phyloP scores from a whole-genome alignment of 2,113 vertebrate species.

The Ardeotis arabs region DNA sequence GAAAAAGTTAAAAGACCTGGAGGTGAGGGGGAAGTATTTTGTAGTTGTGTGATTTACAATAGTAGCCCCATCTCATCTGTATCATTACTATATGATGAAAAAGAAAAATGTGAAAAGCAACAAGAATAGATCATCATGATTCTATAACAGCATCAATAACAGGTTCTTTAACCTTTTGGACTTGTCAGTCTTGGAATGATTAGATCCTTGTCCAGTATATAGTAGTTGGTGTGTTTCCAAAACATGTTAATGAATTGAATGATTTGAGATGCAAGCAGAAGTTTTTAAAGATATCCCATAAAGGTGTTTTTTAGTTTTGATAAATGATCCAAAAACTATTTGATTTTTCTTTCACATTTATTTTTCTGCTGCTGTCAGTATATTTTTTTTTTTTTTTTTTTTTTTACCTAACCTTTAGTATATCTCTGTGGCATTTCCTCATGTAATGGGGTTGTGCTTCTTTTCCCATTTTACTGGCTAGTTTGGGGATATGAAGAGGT shows the following conservation, averaged over 20 bases:
- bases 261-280: background rate
- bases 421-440: background rate
- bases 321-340: background rate
- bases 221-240: background rate
- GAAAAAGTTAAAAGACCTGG: background rate
- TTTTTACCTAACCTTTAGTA: background rate
- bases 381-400: background rate
- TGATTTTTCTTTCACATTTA: background rate
- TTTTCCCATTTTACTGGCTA: background rate
- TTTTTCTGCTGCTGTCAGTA: background rate
- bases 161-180: conserved; percentile 1
- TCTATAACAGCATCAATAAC: background rate
- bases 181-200: background rate
- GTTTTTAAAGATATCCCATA: background rate
- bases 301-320: background rate
- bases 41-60: conserved; percentile 4
- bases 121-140: conserved; percentile 4
- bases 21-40: background rate
- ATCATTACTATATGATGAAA: background rate
- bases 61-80: background rate
- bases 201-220: background rate
- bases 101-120: conserved; percentile 29
- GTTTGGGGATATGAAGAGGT: background rate
- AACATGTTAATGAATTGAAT: background rate
- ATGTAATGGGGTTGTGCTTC: background rate